These are phyloP conservation scores for Acinonyx jubatus DNA, from an alignment of 2,113 vertebrate genomes.

Conservation along the genomic window DNA sequence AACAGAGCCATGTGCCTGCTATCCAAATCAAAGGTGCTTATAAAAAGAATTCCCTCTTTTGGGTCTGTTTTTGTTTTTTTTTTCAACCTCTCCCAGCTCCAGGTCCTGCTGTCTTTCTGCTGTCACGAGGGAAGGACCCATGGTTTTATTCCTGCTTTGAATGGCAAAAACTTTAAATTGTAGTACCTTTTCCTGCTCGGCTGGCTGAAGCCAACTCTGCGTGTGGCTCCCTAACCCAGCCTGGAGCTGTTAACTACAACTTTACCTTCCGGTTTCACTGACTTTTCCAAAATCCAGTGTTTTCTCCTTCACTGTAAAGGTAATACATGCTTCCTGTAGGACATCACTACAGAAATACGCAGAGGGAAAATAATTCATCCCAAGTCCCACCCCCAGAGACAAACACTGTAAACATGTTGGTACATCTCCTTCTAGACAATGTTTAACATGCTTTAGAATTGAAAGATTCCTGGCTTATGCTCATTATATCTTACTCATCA, in stretches of 20 bases:
- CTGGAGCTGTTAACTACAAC: neutral
- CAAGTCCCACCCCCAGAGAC: neutral
- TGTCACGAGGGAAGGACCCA: conserved; percentile 16
- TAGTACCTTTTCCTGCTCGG: neutral
- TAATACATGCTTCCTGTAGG: neutral
- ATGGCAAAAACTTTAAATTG: conserved; percentile 49
- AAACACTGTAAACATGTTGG: neutral
- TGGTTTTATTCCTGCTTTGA: conserved; percentile 29
- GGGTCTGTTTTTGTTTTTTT: neutral
- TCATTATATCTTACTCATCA: neutral
- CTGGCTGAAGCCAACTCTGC: neutral
- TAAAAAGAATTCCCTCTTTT: conserved; percentile 67
- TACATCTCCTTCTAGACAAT: neutral
- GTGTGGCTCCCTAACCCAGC: neutral
- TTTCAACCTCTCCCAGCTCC: neutral
- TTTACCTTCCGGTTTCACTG: neutral
- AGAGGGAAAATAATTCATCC: neutral
- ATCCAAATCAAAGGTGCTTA: conserved; percentile 68
- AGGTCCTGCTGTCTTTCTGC: conserved; percentile 50
- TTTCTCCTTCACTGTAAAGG: neutral
- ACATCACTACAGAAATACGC: neutral
- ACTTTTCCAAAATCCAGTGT: neutral
- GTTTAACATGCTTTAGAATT: neutral
- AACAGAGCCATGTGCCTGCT: neutral
- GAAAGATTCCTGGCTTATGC: neutral